Base-by-base conservation (phyloP, 2,888 invertebrate species). In the Phrixothrix hirtus region DNA sequence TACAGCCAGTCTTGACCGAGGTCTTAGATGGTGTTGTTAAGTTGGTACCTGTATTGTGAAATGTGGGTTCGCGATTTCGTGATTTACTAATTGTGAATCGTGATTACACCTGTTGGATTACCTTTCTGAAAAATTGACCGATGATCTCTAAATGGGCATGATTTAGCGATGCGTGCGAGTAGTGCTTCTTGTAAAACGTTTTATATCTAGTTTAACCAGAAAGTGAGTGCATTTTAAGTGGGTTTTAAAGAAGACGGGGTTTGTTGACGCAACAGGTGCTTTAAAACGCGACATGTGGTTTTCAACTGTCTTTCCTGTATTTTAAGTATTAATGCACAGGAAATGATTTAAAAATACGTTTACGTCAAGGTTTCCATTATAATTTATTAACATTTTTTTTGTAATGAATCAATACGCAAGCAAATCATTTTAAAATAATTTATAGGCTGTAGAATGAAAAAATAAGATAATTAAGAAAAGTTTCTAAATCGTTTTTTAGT, bases 1-100 rank as follows among this genome's bases (percentile, higher is more conserved):
- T 44, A 42, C 31, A 30, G 59, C 64, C 64, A 68, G 69, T 69
- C 68, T 66, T 61, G 56, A 63, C 67, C 67, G 68, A 67, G 67
- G 65, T 66, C 42, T 53, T 43, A 37, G 43, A 26, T 14, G 29
- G 46, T 30, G 45, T 44, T 47, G 47, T 25, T 44, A 53, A 47
- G 32, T 43, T 47, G 46, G 41, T 53, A 42, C 12, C 35, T 42
- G 38, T 48, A 43, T 41, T 48, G 30, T 16, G 15, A 32, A 32
- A 25, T 34, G 47, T 34, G 47, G 17, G 26, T 39, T 32, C 41
- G 17, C 35, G 41, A 42, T 41, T 30, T 41, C 35, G 42, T 34
- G 41, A 41, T 32, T 31, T 46, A 37, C 37, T 27, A 44, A 50
- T 31, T 43, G 38, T 42, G 42, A 21, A 21, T 25, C 42, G 42